Evolutionary conservation across 2,888 invertebrate species (phyloP).

Genomic region (Neoaliturus tenellus): DNA sequence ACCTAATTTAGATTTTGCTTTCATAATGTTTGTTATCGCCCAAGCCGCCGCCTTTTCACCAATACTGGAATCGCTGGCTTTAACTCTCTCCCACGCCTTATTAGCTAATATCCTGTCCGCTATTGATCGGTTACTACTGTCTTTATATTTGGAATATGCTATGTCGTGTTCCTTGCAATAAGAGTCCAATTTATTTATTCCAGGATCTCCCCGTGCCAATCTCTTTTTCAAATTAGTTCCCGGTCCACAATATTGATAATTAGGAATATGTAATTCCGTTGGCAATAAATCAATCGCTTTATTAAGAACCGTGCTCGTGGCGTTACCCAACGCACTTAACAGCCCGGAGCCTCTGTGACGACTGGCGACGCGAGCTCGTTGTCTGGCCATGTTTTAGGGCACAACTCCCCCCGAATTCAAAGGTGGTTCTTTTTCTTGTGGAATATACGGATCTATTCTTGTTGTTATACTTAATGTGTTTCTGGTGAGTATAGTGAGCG

Average conservation of each 20-base stretch:
- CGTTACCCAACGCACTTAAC: neutral
- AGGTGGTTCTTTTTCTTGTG: neutral
- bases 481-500: neutral
- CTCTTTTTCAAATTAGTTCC: slow-evolving; percentile 1
- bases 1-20: slow-evolving; percentile 1
- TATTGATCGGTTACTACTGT: neutral
- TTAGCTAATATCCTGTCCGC: neutral
- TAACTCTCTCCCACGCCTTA: slow-evolving; percentile 23
- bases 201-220: slow-evolving; percentile 1
- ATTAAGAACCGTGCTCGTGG: neutral
- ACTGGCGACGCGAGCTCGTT: neutral
- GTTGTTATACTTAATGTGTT: neutral
- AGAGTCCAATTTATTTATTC: slow-evolving; percentile 8
- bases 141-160: neutral
- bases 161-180: slow-evolving; percentile 20
- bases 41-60: slow-evolving; percentile 6
- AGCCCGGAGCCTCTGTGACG: neutral
- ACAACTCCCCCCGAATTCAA: neutral
- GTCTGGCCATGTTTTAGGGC: neutral
- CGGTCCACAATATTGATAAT: slow-evolving; percentile 7
- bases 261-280: slow-evolving; percentile 54
- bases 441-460: neutral
- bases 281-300: slow-evolving; percentile 25
- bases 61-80: neutral
- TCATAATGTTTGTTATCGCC: neutral